These are phyloP conservation scores for Rhombomys opimus DNA, from an alignment of 2,113 vertebrate species.

Conservation along the genomic window DNA sequence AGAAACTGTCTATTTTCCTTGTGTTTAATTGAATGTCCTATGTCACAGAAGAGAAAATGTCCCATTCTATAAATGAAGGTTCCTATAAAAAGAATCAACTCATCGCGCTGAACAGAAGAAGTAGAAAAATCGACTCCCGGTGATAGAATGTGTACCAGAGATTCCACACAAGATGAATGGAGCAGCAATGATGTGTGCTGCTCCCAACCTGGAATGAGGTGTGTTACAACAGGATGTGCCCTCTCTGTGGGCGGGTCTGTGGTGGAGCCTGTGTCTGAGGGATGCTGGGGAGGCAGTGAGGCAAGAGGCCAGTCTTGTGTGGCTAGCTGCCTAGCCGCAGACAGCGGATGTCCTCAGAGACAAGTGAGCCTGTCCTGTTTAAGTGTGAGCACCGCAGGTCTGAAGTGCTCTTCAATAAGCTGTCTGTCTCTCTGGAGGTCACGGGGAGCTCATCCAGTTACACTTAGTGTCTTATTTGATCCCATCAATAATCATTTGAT, in stretches of 20 bases:
- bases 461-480: conserved; percentile 80
- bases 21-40: conserved; percentile 28
- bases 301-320: conserved; percentile 14
- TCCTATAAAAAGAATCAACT: conserved; percentile 51
- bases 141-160: conserved; percentile 42
- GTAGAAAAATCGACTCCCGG: conserved; percentile 61
- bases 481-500: conserved; percentile 80
- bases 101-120: conserved; percentile 41
- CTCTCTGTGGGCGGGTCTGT: not conserved
- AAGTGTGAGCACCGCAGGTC: conserved; percentile 67
- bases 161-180: conserved; percentile 52
- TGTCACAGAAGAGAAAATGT: conserved; percentile 37
- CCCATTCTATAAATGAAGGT: conserved; percentile 46
- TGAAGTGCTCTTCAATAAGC: conserved; percentile 75
- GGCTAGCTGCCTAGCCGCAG: conserved; percentile 55
- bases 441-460: conserved; percentile 77
- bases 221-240: not conserved
- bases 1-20: conserved; percentile 1
- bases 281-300: not conserved
- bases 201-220: not conserved
- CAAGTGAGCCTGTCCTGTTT: conserved; percentile 56
- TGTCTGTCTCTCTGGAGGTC: conserved; percentile 70
- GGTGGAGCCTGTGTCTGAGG: not conserved
- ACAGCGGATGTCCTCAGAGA: conserved; percentile 54
- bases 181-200: conserved; percentile 4